Evolutionary conservation across 2,888 invertebrate genomes (phyloP).

Genomic region (Agrypnus murinus): DNA sequence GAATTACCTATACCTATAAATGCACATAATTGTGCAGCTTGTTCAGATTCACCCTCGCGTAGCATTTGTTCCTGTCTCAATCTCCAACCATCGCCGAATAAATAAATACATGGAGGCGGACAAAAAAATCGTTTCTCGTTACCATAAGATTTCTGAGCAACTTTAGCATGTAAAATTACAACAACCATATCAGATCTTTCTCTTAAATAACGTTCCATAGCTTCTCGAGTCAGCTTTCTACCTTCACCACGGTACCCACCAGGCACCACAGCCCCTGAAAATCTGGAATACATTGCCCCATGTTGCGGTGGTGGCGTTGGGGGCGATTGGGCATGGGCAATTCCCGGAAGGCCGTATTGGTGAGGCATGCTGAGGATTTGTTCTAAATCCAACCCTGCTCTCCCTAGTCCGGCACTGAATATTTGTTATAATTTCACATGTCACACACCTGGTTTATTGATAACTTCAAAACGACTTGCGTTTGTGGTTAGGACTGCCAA

Average conservation of each 20-base stretch:
- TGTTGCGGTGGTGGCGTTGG: conserved; percentile 83
- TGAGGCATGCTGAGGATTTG: conserved; percentile 78
- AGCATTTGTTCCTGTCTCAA: conserved; percentile 95
- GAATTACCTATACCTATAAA: conserved; percentile 99
- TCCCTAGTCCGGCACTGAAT: conserved; percentile 28
- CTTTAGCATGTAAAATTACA: conserved; percentile 98
- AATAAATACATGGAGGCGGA: conserved; percentile 98
- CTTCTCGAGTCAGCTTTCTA: conserved; percentile 89
- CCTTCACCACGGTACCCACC: conserved; percentile 84
- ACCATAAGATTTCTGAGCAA: conserved; percentile 99
- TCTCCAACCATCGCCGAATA: conserved; percentile 99
- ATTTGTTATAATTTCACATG: conserved; percentile 46
- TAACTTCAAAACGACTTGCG: conserved; percentile 25
- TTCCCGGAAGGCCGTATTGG: conserved; percentile 85
- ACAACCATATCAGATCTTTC: conserved; percentile 97
- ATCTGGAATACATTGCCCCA: conserved; percentile 75
- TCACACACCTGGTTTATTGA: conserved; percentile 39
- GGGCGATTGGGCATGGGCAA: conserved; percentile 86
- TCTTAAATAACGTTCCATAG: conserved; percentile 96
- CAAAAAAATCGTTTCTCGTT: conserved; percentile 99
- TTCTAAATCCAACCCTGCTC: conserved; percentile 42
- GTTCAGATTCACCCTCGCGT: conserved; percentile 91
- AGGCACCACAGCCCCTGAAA: conserved; percentile 79
- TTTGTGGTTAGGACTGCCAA: conserved; percentile 38
- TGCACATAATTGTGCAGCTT: conserved; percentile 96